Conservation (phyloP, 2,797 vertebrate species). For the Neosilurus mollespiculum region DNA sequence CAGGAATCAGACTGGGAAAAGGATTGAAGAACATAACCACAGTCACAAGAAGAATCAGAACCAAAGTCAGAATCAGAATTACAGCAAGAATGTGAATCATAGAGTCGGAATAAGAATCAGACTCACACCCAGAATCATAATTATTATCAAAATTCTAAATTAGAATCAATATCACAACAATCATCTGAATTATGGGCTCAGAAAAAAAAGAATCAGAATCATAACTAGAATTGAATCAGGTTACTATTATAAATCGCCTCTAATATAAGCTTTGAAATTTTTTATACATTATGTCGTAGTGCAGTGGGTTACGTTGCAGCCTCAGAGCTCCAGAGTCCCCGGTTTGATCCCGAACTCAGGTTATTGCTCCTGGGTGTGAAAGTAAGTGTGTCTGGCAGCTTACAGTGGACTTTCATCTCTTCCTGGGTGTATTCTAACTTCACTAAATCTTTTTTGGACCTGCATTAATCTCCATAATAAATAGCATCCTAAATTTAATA, state of each 20-base stretch:
- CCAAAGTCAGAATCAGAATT: neutral
- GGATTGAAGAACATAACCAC: neutral
- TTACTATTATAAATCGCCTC: neutral
- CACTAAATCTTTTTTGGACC: neutral
- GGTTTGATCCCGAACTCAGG: neutral
- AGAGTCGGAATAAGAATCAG: neutral
- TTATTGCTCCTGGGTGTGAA: neutral
- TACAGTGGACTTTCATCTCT: neutral
- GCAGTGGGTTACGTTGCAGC: neutral
- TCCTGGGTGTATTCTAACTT: neutral
- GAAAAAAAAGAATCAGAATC: neutral
- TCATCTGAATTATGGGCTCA: neutral
- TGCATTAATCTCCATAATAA: too few relatives aligned
- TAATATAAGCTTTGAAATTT: neutral
- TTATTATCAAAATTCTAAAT: neutral
- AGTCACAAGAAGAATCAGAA: too few relatives aligned
- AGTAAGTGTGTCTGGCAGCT: too few relatives aligned
- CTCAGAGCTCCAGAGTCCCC: neutral
- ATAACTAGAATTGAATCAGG: too few relatives aligned
- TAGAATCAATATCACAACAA: neutral
- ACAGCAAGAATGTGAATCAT: neutral
- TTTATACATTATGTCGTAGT: neutral
- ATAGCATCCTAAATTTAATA: too few relatives aligned
- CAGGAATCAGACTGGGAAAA: too few relatives aligned
- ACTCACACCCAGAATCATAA: neutral